A percentile compares a stretch with the other conserved stretches of the same genome.
Evolutionary conservation across 2,797 vertebrate genomes (phyloP).

Genomic region (Pseudocheirus occidentalis): DNA sequence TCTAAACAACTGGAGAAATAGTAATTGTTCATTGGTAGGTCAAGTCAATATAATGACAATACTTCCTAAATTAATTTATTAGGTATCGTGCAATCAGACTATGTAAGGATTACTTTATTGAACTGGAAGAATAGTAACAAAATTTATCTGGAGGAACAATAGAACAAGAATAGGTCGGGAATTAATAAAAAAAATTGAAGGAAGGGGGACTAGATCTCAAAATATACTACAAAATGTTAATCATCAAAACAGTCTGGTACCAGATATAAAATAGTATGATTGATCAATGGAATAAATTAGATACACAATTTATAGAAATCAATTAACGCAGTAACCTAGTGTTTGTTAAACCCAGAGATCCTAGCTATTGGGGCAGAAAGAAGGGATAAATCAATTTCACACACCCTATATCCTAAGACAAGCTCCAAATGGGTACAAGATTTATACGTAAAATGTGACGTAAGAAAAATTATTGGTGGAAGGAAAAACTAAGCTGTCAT

Average conservation of each 20-base stretch:
- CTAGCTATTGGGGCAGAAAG: too few species aligned
- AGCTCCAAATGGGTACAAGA: neutral
- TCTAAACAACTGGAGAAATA: neutral
- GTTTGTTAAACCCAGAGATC: too few species aligned
- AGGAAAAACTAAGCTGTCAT: neutral
- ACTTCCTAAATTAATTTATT: neutral
- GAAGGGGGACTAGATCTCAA: too few species aligned
- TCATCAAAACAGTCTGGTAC: neutral
- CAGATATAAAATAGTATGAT: neutral
- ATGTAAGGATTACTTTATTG: too few species aligned
- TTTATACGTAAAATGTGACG: neutral
- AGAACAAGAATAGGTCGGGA: too few species aligned
- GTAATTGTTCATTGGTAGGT: neutral
- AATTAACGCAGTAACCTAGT: neutral
- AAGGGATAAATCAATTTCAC: too few species aligned
- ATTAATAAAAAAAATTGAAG: too few species aligned
- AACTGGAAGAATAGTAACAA: too few species aligned
- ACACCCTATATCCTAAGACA: neutral
- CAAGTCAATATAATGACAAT: neutral
- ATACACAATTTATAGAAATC: neutral
- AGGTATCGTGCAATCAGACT: neutral
- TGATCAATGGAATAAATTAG: neutral
- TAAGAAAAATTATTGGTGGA: neutral
- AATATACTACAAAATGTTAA: neutral
- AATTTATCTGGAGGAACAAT: too few species aligned